Evolutionary conservation across 1,140 invertebrate species (phyloP), one percentile per base, ranked within the genome.

Genomic region (Drosophila burlai): DNA sequence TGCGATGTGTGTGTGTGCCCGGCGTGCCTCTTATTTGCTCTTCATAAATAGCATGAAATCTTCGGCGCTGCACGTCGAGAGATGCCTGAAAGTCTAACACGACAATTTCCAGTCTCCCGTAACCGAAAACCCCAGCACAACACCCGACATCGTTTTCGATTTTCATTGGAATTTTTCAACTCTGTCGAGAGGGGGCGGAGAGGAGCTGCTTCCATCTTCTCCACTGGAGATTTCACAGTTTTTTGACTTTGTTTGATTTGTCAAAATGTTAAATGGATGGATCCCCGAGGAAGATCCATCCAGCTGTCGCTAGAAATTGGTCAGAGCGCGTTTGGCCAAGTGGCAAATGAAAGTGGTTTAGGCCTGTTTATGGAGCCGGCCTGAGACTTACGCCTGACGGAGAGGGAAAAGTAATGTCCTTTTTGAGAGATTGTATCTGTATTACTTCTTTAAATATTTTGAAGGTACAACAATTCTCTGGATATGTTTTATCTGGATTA

Each of bases 61-160:
- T 90, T 90, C 60, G 81, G 71, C 66, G 82, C 81, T 85, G 85
- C 75, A 76, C 85, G 80, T 80, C 75, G 75, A 85, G 75, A 85
- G 89, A 90, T 90, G 86, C 86, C 85, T 90, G 81, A 90, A 89
- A 89, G 85, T 89, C 84, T 89, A 89, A 89, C 85, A 90, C 81
- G 85, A 80, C 83, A 52, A 80, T 80, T 80, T 64, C 83, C 73
- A 83, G 80, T 83, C 76, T 87, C 69, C 71, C 83, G 55, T 74
- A 74, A 61, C 71, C 55, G 42, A 74, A 74, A 49, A 62, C 60
- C 54, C 67, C 66, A 50, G 58, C 60, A 68, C 55, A 52, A 65
- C 71, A 57, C 49, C 62, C 59, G 54, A 80, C 61, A 58, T 57
- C 79, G 71, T 80, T 87, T 83, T 89, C 77, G 85, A 89, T 84